A percentile compares a stretch with the other conserved stretches of the same genome.
Evolutionary conservation across 2,797 vertebrate genomes (phyloP).

Genomic region (Craterocephalus amniculus): DNA sequence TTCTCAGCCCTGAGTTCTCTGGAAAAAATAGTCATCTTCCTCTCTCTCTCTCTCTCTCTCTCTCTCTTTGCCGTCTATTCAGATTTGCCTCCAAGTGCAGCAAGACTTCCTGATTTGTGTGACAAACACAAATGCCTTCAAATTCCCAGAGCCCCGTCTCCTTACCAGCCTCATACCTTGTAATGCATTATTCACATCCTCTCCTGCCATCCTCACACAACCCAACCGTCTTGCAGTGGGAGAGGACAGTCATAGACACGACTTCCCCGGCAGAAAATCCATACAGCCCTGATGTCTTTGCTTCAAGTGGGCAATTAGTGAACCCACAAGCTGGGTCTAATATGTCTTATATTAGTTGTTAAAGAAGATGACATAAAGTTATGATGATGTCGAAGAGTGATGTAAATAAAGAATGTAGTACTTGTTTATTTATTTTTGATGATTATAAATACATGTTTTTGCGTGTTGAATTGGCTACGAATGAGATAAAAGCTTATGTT

Average conservation of each 20-base stretch:
- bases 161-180: constrained; percentile 81
- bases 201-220: constrained; percentile 13
- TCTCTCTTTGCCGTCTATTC: constrained; percentile 63
- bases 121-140: constrained; percentile 84
- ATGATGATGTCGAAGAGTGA: constrained; percentile 68
- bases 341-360: constrained; percentile 78
- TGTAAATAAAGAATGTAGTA: constrained; percentile 19
- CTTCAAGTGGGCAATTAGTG: constrained; percentile 85
- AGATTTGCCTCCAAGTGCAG: constrained; percentile 65
- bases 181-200: constrained; percentile 87
- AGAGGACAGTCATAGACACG: constrained; percentile 79
- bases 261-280: constrained; percentile 85
- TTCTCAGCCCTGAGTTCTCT: constrained; percentile 45
- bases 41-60: not conserved
- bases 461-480: constrained; percentile 3
- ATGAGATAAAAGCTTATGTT: not conserved
- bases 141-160: constrained; percentile 77
- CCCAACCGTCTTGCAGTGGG: constrained; percentile 61
- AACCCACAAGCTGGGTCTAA: constrained; percentile 72
- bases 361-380: constrained; percentile 68
- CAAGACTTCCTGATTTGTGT: constrained; percentile 79
- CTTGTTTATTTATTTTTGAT: constrained; percentile 39
- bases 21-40: constrained; percentile 27
- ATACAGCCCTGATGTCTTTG: constrained; percentile 81
- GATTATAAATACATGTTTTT: constrained; percentile 12